Evolutionary conservation across 2,113 vertebrate species (phyloP), one percentile per base, ranked within the genome.

Genomic region (Nettapus auritus): DNA sequence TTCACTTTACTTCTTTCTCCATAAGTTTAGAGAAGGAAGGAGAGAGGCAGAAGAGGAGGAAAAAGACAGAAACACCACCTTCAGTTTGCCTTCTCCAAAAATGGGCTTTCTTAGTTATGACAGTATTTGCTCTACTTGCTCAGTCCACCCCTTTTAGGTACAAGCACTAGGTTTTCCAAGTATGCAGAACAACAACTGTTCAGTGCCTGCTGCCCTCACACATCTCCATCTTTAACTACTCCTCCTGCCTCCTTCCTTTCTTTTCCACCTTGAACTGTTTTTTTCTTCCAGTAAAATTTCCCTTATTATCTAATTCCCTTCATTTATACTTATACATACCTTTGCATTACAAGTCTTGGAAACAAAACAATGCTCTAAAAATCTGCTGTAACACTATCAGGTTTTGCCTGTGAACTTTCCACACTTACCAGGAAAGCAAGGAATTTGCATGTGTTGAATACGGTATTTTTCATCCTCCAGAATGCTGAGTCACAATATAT

Each of bases 361-460:
- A 82, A 18, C 5, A 50, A 40, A 55, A 57, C 29, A 52, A 33
- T 4, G 13, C 1, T 3, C n/a, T 17, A 21, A 11, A 14, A 2
- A n/a, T 28, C 12, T 64, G 81, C 34, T 1, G 38, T 20, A 36
- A 64, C 17, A 29, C 11, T 2, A 25, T 3, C 2, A 0, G 57
- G 52, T 66, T 89, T 53, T 64, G 50, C 78, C 81, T 36, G 34
- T 12, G 1, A 11, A 60, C 69, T 23, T 77, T 28, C 52, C 2
- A 0, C 18, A 3, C 11, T 15, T 57, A 29, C 29, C 14, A 15
- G 20, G 40, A 40, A 59, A 63, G 12, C 11, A 15, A 33, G n/a
- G 52, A n/a, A 82, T 92, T 80, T 89, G 68, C 86, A 81, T 38
- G 16, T 15, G 14, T 1, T 34, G 57, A 69, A 26, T 38, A 11